phyloP scores from a whole-genome alignment of 2,797 vertebrate species.

The Sandelia bainsii region DNA sequence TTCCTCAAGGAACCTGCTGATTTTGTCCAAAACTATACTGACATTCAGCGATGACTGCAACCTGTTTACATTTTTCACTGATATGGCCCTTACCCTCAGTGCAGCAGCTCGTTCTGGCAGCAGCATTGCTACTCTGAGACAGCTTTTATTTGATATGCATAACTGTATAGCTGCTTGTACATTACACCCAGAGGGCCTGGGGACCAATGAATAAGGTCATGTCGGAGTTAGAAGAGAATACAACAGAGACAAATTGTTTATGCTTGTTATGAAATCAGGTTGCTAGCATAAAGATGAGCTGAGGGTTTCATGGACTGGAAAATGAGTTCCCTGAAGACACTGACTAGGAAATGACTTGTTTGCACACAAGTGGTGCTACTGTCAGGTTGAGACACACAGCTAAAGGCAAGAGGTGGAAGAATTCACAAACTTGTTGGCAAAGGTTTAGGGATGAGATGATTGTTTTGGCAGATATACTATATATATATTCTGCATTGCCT shows the following conservation, averaged over 20 bases:
- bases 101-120: conserved; percentile 17
- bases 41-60: not conserved
- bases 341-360: conserved; percentile 51
- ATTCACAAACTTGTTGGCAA: conserved; percentile 22
- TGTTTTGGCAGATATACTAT: not conserved
- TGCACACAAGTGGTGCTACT: conserved; percentile 45
- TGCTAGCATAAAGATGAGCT: conserved; percentile 67
- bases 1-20: conserved; percentile 8
- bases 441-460: conserved; percentile 16
- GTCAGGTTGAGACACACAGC: conserved; percentile 47
- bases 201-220: conserved; percentile 72
- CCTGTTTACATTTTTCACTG: conserved; percentile 23
- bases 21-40: conserved; percentile 10
- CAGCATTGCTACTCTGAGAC: conserved; percentile 9
- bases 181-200: conserved; percentile 55
- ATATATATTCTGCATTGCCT: not conserved
- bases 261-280: conserved; percentile 75
- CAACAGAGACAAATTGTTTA: conserved; percentile 75
- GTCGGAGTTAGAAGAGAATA: conserved; percentile 60
- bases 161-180: conserved; percentile 55
- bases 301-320: conserved; percentile 61
- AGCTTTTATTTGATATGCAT: conserved; percentile 60
- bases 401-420: conserved; percentile 33
- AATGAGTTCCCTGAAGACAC: conserved; percentile 70
- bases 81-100: conserved; percentile 7